These are phyloP conservation scores for Celastrina argiolus DNA, from an alignment of 2,888 invertebrate species.

Conservation along the genomic window DNA sequence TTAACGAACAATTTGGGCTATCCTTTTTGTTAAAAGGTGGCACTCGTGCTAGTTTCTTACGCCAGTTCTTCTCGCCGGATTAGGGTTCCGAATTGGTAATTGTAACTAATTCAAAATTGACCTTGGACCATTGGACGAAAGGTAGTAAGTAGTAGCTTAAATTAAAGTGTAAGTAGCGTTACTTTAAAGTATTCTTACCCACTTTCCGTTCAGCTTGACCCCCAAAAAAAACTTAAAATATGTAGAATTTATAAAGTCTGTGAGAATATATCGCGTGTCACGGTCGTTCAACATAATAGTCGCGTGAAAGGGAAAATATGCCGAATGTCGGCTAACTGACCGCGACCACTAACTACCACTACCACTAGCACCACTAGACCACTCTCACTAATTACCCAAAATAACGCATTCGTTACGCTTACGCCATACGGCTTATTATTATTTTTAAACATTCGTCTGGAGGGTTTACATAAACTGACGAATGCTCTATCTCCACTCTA, in stretches of 20 bases:
- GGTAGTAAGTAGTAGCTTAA: too few species aligned
- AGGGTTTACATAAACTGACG: too few species aligned
- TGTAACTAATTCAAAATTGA: too few species aligned
- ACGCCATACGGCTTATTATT: not conserved
- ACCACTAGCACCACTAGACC: not conserved
- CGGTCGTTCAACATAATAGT: conserved; percentile 5
- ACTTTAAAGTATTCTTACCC: not conserved
- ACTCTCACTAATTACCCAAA: not conserved
- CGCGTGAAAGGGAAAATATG: conserved; percentile 17
- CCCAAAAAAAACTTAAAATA: not conserved
- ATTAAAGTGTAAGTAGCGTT: too few species aligned
- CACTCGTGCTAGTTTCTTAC: too few species aligned
- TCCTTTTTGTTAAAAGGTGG: too few species aligned
- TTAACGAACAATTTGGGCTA: too few species aligned
- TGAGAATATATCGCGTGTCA: conserved; percentile 2
- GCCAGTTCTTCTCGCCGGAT: too few species aligned
- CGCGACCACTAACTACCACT: not conserved
- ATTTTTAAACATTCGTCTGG: not conserved
- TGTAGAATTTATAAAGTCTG: not conserved
- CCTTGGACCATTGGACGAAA: too few species aligned
- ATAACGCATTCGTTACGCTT: not conserved
- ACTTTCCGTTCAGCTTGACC: not conserved
- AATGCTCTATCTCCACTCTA: too few species aligned
- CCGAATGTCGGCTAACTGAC: conserved; percentile 16
- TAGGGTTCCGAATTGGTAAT: too few species aligned